These are phyloP conservation scores for Andinoacara biseriatus DNA, from an alignment of 2,113 vertebrate species.

Conservation along the genomic window DNA sequence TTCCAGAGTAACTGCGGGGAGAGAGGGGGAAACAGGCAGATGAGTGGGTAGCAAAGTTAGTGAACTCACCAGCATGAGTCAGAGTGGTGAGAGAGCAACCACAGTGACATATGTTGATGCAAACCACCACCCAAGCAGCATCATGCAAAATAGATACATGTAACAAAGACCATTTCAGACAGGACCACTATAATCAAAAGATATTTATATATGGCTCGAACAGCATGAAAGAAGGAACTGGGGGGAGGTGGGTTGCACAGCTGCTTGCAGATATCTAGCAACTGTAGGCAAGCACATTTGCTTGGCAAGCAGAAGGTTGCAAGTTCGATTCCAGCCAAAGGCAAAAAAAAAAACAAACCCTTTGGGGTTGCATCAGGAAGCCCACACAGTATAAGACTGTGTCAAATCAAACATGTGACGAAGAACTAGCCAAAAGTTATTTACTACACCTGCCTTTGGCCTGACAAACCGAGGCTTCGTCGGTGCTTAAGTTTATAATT, in stretches of 20 bases:
- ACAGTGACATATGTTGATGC: conserved; percentile 16
- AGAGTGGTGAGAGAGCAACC: conserved; percentile 36
- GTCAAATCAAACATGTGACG: too few relatives aligned
- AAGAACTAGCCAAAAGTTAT: too few relatives aligned
- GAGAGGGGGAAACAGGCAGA: not conserved
- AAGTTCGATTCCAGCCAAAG: too few relatives aligned
- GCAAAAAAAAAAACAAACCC: too few relatives aligned
- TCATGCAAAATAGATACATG: not conserved
- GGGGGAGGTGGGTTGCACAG: not conserved
- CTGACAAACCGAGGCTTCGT: too few relatives aligned
- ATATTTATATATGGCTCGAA: conserved; percentile 1
- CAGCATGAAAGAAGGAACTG: not conserved
- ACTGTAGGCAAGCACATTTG: not conserved
- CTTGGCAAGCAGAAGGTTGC: too few relatives aligned
- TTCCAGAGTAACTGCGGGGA: conserved; percentile 84
- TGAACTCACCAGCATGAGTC: conserved; percentile 44
- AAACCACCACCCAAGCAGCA: not conserved
- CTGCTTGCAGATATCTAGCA: not conserved
- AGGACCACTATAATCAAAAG: not conserved
- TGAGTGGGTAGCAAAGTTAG: conserved; percentile 21
- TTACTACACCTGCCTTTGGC: too few relatives aligned
- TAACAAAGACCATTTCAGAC: not conserved
- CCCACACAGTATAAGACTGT: too few relatives aligned
- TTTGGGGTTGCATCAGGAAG: too few relatives aligned
- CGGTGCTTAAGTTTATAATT: too few relatives aligned